Base-by-base conservation (phyloP, 2,113 vertebrate species). In the Heliornis fulica region DNA sequence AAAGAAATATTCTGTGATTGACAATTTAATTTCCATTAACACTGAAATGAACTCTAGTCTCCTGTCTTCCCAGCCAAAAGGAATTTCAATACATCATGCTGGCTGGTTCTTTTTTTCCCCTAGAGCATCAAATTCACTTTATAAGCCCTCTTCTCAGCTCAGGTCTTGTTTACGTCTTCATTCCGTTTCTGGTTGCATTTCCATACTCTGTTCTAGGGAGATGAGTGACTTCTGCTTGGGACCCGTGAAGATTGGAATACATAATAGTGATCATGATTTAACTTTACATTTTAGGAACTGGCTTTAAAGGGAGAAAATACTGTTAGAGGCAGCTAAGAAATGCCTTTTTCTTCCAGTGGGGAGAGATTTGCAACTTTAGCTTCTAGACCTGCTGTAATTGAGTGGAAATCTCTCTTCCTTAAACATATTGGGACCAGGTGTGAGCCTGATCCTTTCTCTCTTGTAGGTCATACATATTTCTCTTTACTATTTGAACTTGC, bases 361-460 rank as follows among this genome's bases (percentile, higher is more conserved):
- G 46, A 91, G 36, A 8, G 48, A 93, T 91, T 93, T 87, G 29
- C 53, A 83, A 68, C 87, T 71, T 57, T 54, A 40, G 60, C 48
- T 18, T 89, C 75, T 48, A 78, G 48, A 69, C 28, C 20, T 1
- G 0, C 28, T 59, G 25, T 61, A 23, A 94, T 45, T 65, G 76
- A 71, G 74, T 78, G 45, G 13, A 92, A 90, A 91, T 84, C 85
- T 92, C 59, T 83, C 17, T 46, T 87, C 53, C 38, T 25, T 38
- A 53, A 79, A 38, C 69, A 78, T 82, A 93, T 95, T 96, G 94
- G 86, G 50, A 72, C 66, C 92, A 97, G 71, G 64, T 87, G 93
- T 75, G 48, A 84, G 53, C 74, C 65, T 86, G 51, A 90, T 71
- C 40, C 76, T 88, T 90, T 40, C 36, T 89, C 76, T 96, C 84